Conservation (phyloP, 2,888 invertebrate genomes). For the Lithophane socia region DNA sequence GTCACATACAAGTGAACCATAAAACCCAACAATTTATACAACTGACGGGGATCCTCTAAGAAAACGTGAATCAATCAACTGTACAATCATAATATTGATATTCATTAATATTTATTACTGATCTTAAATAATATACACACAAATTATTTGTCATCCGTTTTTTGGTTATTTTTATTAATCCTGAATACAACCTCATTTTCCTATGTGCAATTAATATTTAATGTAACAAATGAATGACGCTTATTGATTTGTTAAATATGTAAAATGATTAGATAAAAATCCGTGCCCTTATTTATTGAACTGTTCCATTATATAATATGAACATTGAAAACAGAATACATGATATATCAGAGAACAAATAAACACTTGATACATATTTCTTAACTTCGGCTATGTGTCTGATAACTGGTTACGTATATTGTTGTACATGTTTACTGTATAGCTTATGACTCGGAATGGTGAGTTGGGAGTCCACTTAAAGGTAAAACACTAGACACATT, state of each 20-base stretch:
- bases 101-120: constrained; percentile 77
- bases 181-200: constrained; percentile 89
- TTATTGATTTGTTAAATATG: constrained; percentile 70
- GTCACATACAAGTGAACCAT: constrained; percentile 78
- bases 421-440: constrained; percentile 38
- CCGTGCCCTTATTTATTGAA: constrained; percentile 84
- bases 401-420: constrained; percentile 53
- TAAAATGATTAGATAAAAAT: constrained; percentile 79
- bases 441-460: constrained; percentile 23
- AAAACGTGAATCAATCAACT: constrained; percentile 83
- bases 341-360: constrained; percentile 60
- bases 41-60: constrained; percentile 79
- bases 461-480: constrained; percentile 68
- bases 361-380: constrained; percentile 53
- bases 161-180: constrained; percentile 82
- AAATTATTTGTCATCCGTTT: constrained; percentile 88
- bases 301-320: constrained; percentile 77
- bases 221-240: constrained; percentile 82
- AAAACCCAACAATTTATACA: constrained; percentile 80
- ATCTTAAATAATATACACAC: constrained; percentile 89
- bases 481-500: constrained; percentile 83
- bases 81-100: constrained; percentile 86
- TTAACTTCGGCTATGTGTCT: constrained; percentile 55
- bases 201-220: constrained; percentile 87
- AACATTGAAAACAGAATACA: constrained; percentile 75